Conservation (phyloP, 2,797 vertebrate genomes). For the Crypturellus tataupa region DNA sequence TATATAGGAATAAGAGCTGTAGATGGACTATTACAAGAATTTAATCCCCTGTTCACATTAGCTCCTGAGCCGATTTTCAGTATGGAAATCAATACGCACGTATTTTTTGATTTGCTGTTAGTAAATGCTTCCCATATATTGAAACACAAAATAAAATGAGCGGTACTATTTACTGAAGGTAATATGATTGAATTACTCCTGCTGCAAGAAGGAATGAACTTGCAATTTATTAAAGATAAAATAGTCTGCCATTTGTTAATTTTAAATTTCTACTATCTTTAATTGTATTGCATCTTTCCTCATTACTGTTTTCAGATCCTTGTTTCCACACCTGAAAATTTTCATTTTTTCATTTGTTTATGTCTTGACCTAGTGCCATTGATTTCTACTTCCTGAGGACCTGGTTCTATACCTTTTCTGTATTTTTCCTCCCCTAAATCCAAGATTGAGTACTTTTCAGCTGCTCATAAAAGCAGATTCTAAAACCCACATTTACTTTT, state of each 20-base stretch:
- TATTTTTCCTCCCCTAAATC: neutral
- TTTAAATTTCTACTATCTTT: neutral
- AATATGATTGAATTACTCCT: slow-evolving; percentile 15
- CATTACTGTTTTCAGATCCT: neutral
- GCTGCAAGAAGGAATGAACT: slow-evolving; percentile 15
- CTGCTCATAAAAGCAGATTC: neutral
- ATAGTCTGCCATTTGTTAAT: neutral
- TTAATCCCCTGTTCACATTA: neutral
- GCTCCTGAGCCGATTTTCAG: neutral
- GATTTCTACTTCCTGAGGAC: neutral
- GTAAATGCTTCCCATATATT: slow-evolving; percentile 32
- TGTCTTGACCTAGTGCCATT: neutral
- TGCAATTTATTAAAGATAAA: slow-evolving; percentile 21
- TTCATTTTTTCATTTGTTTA: neutral
- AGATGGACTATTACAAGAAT: neutral
- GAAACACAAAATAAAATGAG: slow-evolving; percentile 46
- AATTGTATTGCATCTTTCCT: rapidly evolving
- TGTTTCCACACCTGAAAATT: neutral
- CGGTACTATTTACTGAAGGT: neutral
- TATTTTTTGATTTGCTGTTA: slow-evolving; percentile 3
- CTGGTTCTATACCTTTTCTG: neutral
- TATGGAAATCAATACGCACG: neutral
- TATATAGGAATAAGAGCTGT: neutral
- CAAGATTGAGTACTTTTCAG: rapidly evolving
- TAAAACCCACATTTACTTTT: neutral